Percentiles rank a stretch among this genome's conserved stretches.
These are phyloP conservation scores for Nezara viridula DNA, from an alignment of 2,888 invertebrate species.

Conservation along the genomic window DNA sequence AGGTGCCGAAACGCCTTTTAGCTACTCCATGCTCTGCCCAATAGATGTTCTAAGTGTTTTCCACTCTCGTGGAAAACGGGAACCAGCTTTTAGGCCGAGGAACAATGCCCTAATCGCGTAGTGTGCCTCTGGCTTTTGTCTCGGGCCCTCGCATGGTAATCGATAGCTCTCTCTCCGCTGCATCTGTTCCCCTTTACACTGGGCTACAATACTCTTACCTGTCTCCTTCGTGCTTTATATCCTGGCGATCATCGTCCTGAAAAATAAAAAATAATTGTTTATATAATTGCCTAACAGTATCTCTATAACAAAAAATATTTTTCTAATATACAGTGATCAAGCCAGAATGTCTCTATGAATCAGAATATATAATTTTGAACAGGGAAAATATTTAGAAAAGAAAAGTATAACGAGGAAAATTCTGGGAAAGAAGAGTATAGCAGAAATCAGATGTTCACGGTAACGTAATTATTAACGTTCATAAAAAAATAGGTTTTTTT, in stretches of 20 bases:
- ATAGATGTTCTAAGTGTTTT: constrained; percentile 35
- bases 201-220: background rate
- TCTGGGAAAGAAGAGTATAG: no score
- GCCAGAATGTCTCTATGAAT: no score
- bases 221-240: background rate
- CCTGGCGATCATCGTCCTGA: background rate
- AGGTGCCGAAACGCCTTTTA: constrained; percentile 7
- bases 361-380: no score
- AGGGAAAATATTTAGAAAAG: no score
- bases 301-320: no score
- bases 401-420: no score
- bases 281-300: no score
- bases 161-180: background rate
- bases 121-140: constrained; percentile 51
- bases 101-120: constrained; percentile 43
- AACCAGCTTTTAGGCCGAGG: background rate
- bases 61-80: constrained; percentile 40
- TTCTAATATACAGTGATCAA: no score
- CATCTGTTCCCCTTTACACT: background rate
- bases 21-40: background rate
- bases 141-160: constrained; percentile 37
- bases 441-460: no score
- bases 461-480: no score
- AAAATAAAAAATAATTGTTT: background rate
- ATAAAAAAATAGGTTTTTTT: no score